Conservation (phyloP, 2,888 invertebrate genomes). For the Lasioglossum villosulum region DNA sequence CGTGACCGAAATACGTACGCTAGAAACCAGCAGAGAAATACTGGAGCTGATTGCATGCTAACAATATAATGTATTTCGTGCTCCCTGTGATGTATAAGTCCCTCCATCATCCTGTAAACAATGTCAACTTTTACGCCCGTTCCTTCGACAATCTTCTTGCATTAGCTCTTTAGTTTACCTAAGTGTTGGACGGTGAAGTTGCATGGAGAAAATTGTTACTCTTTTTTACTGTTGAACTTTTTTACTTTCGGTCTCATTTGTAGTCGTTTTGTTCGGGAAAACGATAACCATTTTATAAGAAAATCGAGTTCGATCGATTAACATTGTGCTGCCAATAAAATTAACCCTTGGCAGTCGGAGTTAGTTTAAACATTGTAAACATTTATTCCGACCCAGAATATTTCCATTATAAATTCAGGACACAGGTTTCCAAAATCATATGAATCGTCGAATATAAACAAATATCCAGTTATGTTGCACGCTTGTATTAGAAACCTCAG, state of each 20-base stretch:
- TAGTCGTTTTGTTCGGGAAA: no score
- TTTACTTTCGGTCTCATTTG: background rate
- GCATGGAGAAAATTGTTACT: background rate
- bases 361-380: no score
- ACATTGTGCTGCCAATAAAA: background rate
- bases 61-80: conserved; percentile 5
- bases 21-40: background rate
- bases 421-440: no score
- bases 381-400: no score
- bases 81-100: background rate
- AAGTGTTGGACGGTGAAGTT: background rate
- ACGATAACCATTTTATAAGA: background rate
- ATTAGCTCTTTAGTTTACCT: background rate
- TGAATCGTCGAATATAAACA: no score
- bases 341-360: no score
- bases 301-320: background rate
- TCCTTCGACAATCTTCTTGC: background rate
- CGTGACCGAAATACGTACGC: conserved; percentile 42
- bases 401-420: no score
- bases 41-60: background rate
- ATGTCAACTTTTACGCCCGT: background rate
- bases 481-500: no score
- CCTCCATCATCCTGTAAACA: conserved; percentile 4
- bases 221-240: background rate
- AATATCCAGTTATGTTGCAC: no score